A percentile compares a stretch with the other conserved stretches of the same genome.
Evolutionary conservation across 2,797 vertebrate genomes (phyloP).

Genomic region (Rallus crepitans): DNA sequence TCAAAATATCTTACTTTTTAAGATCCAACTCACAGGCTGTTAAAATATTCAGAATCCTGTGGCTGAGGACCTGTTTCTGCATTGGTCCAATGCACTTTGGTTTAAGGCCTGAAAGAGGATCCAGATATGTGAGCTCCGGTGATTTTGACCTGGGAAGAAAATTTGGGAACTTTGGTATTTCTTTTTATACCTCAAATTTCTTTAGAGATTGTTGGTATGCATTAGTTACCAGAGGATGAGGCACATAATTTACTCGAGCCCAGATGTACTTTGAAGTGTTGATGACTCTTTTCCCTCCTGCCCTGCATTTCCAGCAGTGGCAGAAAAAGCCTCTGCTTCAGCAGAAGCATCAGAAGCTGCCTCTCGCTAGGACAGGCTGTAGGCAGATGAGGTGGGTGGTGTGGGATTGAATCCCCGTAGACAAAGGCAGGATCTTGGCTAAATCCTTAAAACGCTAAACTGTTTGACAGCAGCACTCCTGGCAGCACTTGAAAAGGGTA

Average conservation of each 20-base stretch:
- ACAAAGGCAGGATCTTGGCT: background rate
- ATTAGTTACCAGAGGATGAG: background rate
- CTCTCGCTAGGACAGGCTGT: background rate
- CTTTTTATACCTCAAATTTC: background rate
- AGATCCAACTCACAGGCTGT: background rate
- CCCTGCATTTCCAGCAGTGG: background rate
- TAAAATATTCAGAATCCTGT: slow-evolving; percentile 15
- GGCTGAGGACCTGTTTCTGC: background rate
- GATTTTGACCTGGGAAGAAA: background rate
- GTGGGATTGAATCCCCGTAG: background rate
- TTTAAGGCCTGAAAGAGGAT: background rate
- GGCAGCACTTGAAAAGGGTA: background rate
- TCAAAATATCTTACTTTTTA: background rate
- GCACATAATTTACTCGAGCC: background rate
- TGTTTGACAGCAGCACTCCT: background rate
- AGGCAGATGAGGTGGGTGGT: background rate
- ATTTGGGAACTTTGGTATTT: background rate
- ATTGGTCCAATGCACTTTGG: background rate
- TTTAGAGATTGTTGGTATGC: background rate
- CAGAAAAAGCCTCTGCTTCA: background rate
- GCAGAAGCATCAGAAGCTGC: background rate
- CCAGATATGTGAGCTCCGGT: background rate
- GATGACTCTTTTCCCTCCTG: background rate
- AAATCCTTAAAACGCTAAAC: background rate
- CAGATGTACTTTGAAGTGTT: background rate